Percentiles rank a stretch among this genome's conserved stretches.
phyloP scores from a whole-genome alignment of 2,888 invertebrate genomes.

The Amorpha juglandis region DNA sequence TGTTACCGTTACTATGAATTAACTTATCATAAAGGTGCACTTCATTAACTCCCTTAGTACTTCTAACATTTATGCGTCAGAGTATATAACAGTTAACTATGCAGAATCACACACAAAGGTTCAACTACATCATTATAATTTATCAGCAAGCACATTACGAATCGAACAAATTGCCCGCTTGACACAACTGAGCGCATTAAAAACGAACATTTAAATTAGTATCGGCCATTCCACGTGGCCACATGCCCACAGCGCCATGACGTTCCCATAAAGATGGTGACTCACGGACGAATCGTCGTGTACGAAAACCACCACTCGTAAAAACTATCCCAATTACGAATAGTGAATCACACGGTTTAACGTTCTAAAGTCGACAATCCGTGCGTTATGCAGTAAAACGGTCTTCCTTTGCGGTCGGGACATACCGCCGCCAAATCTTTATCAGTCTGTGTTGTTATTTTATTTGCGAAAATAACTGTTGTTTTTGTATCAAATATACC shows the following conservation, averaged over 20 bases:
- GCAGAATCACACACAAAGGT: slow-evolving; percentile 15
- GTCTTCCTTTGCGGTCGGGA: slow-evolving; percentile 61
- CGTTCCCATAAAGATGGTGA: slow-evolving; percentile 33
- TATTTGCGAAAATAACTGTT: slow-evolving; percentile 2
- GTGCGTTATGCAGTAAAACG: slow-evolving; percentile 42
- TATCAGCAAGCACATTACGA: slow-evolving; percentile 17
- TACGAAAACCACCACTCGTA: slow-evolving; percentile 50
- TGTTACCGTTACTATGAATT: too few relatives aligned
- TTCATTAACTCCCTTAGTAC: background rate
- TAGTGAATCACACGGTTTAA: slow-evolving; percentile 61
- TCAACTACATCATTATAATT: slow-evolving; percentile 6
- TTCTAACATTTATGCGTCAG: slow-evolving; percentile 10
- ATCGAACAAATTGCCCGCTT: slow-evolving; percentile 8
- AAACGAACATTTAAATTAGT: slow-evolving; percentile 36
- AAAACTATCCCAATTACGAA: slow-evolving; percentile 69
- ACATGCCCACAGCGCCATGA: slow-evolving; percentile 33
- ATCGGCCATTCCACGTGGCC: slow-evolving; percentile 37
- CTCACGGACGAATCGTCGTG: slow-evolving; percentile 51
- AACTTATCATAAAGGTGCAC: background rate
- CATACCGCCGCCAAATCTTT: slow-evolving; percentile 42
- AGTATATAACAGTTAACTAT: background rate
- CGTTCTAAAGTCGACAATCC: slow-evolving; percentile 44
- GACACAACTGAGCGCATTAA: slow-evolving; percentile 33
- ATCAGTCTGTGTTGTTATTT: slow-evolving; percentile 28
- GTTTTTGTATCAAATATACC: slow-evolving; percentile 3